Conservation (phyloP, 2,113 vertebrate species). For the Indicator maculatus region DNA sequence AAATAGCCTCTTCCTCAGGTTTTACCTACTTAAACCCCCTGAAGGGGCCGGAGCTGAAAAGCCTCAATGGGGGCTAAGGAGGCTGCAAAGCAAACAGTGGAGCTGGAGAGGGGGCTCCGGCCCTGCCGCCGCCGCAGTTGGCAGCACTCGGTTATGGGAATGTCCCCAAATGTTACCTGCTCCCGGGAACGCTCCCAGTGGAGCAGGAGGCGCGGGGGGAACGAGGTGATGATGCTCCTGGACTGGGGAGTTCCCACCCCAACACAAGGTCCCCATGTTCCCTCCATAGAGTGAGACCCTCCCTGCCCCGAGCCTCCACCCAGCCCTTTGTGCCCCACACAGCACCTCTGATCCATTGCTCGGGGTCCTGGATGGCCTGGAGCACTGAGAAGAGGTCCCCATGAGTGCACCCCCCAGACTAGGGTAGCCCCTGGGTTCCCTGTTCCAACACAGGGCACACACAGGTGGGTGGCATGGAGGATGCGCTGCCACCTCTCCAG, state of each 20-base stretch:
- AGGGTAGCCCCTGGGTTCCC: neutral
- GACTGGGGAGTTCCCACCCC: too few relatives aligned
- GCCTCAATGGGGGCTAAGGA: conserved; percentile 65
- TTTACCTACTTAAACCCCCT: conserved; percentile 77
- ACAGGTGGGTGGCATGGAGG: neutral
- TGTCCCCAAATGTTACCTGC: conserved; percentile 76
- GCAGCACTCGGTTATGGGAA: conserved; percentile 76
- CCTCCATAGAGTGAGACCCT: accelerated
- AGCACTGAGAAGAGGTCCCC: neutral
- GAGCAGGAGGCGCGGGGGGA: accelerated
- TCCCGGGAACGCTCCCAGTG: neutral
- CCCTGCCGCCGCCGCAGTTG: conserved; percentile 43
- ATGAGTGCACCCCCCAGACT: accelerated
- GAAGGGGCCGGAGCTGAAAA: conserved; percentile 71
- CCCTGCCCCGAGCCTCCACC: accelerated
- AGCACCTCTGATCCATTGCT: accelerated
- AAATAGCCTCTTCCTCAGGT: conserved; percentile 80
- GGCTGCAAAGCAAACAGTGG: conserved; percentile 74
- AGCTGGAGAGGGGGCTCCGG: conserved; percentile 62
- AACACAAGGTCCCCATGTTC: neutral
- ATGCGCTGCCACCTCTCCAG: neutral
- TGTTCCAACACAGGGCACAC: accelerated
- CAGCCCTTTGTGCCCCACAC: accelerated
- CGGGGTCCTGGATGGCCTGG: neutral
- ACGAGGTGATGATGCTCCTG: neutral